Evolutionary conservation across 2,888 invertebrate species (phyloP), one percentile per base, ranked within the genome.

Genomic region (Toxonevra muliebris): DNA sequence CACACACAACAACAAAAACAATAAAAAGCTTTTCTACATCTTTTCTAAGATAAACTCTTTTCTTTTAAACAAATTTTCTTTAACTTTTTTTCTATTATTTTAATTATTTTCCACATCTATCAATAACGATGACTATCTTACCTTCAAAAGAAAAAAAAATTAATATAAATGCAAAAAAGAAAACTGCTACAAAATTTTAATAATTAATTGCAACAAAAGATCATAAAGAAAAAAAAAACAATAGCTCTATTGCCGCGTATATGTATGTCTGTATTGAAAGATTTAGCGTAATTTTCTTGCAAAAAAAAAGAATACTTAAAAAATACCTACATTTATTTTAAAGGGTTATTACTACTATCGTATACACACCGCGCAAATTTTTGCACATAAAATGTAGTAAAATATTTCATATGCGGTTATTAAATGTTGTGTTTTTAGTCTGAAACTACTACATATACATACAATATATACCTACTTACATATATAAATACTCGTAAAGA

Each of bases 211-310:
- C 43, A 62, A 48, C 17, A 48, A 50, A 54, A 45, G 54, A 61
- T n/a, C 17, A 57, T n/a, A 59, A 20, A 7, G n/a, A 59, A 4
- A 13, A 30, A 55, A 41, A 65, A 42, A 67, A 69, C 68, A 69
- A 74, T 78, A 84, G 83, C 83, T 83, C 83, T 80, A 79, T 83
- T 83, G 83, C 83, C 84, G 84, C 83, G 85, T 84, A 84, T 83
- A 83, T 84, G 84, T 83, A 80, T 84, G 82, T 84, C 82, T 83
- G 80, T 84, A 69, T 71, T 61, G 61, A 74, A 75, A 71, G 71
- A 66, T 70, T 57, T 43, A 60, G 54, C 57, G 45, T 30, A 40
- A 19, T 20, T n/a, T 54, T 30, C 40, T 19, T 30, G 42, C 69
- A 66, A 15, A 74, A 73, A 67, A 69, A 69, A 67, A 55, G 65